Evolutionary conservation across 2,888 invertebrate genomes (phyloP).

Genomic region (Apamea anceps): DNA sequence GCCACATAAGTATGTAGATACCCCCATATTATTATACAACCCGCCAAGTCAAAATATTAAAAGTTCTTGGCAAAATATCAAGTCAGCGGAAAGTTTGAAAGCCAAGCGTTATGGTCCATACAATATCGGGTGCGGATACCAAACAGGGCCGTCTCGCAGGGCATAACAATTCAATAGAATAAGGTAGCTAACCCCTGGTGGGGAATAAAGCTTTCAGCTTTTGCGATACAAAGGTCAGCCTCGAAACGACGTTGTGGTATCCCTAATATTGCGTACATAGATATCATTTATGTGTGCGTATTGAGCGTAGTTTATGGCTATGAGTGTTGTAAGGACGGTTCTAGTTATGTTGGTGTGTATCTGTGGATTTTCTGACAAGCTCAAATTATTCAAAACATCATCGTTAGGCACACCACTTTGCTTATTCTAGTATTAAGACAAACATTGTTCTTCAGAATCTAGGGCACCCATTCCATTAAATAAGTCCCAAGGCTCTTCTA

Average conservation of each 20-base stretch:
- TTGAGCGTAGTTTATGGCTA: conserved; percentile 34
- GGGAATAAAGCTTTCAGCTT: conserved; percentile 65
- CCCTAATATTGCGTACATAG: conserved; percentile 62
- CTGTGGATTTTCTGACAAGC: not conserved
- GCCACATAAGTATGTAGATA: conserved; percentile 5
- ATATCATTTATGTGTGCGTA: conserved; percentile 47
- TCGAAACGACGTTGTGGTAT: conserved; percentile 54
- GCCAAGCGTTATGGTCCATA: conserved; percentile 60
- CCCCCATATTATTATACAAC: conserved; percentile 19
- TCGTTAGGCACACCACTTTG: not conserved
- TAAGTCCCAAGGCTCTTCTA: not conserved
- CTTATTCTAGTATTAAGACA: not conserved
- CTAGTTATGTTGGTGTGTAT: conserved; percentile 15
- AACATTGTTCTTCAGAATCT: conserved; percentile 14
- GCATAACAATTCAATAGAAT: conserved; percentile 75
- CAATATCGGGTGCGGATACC: conserved; percentile 65
- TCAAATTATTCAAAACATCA: conserved; percentile 16
- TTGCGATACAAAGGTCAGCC: conserved; percentile 67
- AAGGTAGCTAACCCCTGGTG: conserved; percentile 66
- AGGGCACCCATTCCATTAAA: not conserved
- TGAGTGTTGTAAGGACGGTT: conserved; percentile 15
- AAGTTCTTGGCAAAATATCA: conserved; percentile 64
- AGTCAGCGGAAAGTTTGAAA: conserved; percentile 61
- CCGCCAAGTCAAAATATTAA: conserved; percentile 62
- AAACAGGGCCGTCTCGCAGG: conserved; percentile 64